A percentile compares a stretch with the other conserved stretches of the same genome.
These are phyloP conservation scores for Hololepta plana DNA, from an alignment of 2,888 invertebrate species.

Conservation along the genomic window DNA sequence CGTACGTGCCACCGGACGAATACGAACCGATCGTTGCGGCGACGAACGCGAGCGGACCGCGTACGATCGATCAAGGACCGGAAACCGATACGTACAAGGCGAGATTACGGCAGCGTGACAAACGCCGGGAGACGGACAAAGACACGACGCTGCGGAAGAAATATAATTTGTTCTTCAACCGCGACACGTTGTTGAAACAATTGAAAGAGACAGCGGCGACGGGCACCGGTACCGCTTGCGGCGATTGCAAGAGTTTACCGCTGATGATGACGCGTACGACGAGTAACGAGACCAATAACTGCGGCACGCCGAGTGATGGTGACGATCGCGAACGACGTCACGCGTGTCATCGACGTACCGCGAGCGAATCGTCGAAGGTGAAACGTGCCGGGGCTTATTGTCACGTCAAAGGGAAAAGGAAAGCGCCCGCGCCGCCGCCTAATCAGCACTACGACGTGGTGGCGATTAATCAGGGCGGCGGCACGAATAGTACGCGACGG, in stretches of 20 bases:
- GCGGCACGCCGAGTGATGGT: too few relatives aligned
- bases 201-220: slow-evolving; percentile 8
- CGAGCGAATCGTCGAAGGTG: slow-evolving; percentile 41
- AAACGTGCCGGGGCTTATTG: slow-evolving; percentile 35
- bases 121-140: slow-evolving; percentile 36
- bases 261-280: slow-evolving; percentile 21
- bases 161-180: slow-evolving; percentile 36
- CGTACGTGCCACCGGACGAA: slow-evolving; percentile 40
- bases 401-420: slow-evolving; percentile 59
- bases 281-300: slow-evolving; percentile 14
- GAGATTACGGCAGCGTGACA: slow-evolving; percentile 39
- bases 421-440: slow-evolving; percentile 52
- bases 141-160: slow-evolving; percentile 44
- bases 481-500: slow-evolving; percentile 16
- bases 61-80: slow-evolving; percentile 33
- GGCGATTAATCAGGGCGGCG: slow-evolving; percentile 7
- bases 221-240: slow-evolving; percentile 16
- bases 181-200: slow-evolving; percentile 18
- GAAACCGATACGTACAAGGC: slow-evolving; percentile 45
- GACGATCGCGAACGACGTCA: too few relatives aligned
- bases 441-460: slow-evolving; percentile 10
- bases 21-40: slow-evolving; percentile 27
- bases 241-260: slow-evolving; percentile 26
- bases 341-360: slow-evolving; percentile 38
- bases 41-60: slow-evolving; percentile 12